Conservation (phyloP, 1,140 invertebrate genomes). For the Lineus longissimus region DNA sequence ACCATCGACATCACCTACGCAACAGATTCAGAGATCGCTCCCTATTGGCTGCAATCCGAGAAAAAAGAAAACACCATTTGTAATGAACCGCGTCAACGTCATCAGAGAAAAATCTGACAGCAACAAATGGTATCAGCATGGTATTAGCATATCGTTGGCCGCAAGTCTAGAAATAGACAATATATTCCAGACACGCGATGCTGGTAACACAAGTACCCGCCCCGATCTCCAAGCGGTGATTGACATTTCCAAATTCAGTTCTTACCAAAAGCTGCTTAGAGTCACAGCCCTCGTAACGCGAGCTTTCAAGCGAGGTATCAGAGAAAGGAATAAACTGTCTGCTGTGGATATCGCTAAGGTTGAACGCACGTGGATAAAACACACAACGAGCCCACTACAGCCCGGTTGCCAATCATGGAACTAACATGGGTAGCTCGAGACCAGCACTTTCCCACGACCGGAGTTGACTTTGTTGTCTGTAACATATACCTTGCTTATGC, state of each 20-base stretch:
- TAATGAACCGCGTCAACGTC: background rate
- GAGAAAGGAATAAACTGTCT: background rate
- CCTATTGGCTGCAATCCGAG: background rate
- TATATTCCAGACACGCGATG: background rate
- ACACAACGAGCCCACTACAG: background rate
- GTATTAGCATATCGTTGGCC: background rate
- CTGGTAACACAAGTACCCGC: no score
- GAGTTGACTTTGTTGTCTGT: no score
- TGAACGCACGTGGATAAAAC: background rate
- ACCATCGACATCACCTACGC: background rate
- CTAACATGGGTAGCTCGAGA: no score
- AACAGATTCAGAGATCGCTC: background rate
- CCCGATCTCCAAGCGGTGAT: background rate
- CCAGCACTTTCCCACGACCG: no score
- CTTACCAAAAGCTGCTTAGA: background rate
- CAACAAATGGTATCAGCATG: background rate
- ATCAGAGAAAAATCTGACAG: background rate
- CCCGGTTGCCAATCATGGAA: no score
- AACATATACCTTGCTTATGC: no score
- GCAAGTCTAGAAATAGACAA: background rate
- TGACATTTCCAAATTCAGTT: background rate
- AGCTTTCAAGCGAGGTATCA: background rate
- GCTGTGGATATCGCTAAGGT: background rate
- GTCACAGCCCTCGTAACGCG: background rate
- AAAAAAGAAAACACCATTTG: background rate